phyloP scores from a whole-genome alignment of 37 sponge, comb jelly and placozoan genomes.

The Ephydatia muelleri region DNA sequence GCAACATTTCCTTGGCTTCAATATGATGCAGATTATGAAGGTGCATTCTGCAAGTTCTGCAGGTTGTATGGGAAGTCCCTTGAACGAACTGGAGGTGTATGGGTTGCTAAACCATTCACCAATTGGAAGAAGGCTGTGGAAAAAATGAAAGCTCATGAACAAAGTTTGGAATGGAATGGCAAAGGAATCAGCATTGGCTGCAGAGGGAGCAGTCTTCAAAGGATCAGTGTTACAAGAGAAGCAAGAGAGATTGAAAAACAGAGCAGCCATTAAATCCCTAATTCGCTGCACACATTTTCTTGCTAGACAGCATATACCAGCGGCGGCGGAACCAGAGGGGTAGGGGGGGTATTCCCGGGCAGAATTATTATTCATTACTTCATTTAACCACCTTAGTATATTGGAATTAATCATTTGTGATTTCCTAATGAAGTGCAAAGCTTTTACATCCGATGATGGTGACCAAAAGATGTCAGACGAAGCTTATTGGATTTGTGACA shows the following conservation, averaged over 20 bases:
- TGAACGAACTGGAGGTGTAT: constrained; percentile 37
- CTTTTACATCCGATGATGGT: no score
- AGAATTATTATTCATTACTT: constrained; percentile 55
- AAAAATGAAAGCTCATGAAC: constrained; percentile 49
- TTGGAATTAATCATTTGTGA: constrained; percentile 33
- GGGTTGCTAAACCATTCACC: constrained; percentile 48
- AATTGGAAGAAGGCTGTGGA: constrained; percentile 68
- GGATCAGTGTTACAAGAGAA: constrained; percentile 45
- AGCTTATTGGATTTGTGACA: no score
- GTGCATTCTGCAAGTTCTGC: constrained; percentile 46
- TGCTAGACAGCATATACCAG: constrained; percentile 45
- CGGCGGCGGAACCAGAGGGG: constrained; percentile 39
- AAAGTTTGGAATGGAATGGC: no score
- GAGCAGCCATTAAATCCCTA: constrained; percentile 55
- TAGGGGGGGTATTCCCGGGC: constrained; percentile 42
- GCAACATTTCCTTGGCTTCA: constrained; percentile 33
- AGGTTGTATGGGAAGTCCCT: constrained; percentile 34
- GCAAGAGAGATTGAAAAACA: constrained; percentile 44
- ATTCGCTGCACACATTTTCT: constrained; percentile 68
- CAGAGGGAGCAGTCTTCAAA: background rate
- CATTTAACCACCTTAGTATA: constrained; percentile 56
- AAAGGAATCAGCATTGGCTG: no score
- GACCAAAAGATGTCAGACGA: no score
- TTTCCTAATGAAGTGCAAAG: no score
- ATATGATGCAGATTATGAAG: constrained; percentile 39